Evolutionary conservation across 2,797 vertebrate genomes (phyloP), one percentile per base, ranked within the genome.

Genomic region (Gastrophryne carolinensis): DNA sequence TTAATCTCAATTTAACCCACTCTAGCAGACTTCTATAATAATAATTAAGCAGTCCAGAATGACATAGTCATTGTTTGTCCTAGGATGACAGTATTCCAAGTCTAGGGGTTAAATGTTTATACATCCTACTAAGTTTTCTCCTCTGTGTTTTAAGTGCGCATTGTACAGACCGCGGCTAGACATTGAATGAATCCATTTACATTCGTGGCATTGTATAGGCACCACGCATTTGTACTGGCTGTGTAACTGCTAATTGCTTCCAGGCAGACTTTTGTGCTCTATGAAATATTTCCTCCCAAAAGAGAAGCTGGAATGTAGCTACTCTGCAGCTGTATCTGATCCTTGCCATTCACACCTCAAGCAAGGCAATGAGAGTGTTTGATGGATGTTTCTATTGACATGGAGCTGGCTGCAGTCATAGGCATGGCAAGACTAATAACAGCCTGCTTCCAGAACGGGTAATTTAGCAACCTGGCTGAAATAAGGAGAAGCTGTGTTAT

Each of bases 141-240:
- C 5, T n/a, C 17, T 44, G 3, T n/a, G 15, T 30, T n/a, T 64
- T 4, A 15, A 64, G 39, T 10, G 8, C 27, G 9, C 23, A 27
- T 52, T 39, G 37, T 35, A 39, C n/a, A 29, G 34, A 17, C 4
- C 12, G 56, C 41, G 34, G 26, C 23, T 23, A 6, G 15, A 35
- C 65, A 56, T 27, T 13, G 34, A 29, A 54, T 26, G 56, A 19
- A 56, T 54, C 3, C 2, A 39, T 54, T 29, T 24, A 7, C 23
- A 39, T 41, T 27, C 19, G 39, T 41, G 29, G n/a, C 17, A 54
- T 67, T 53, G 41, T 67, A 68, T 24, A 67, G 64, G 21, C 32
- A 67, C 17, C 49, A 54, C 23, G 29, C 50, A 23, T 56, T 54
- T 68, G 65, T 39, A 52, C 15, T 29, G 34, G 9, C 39, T 34